Base-by-base conservation (phyloP, 2,797 vertebrate genomes). In the Basileuterus tristriatus region DNA sequence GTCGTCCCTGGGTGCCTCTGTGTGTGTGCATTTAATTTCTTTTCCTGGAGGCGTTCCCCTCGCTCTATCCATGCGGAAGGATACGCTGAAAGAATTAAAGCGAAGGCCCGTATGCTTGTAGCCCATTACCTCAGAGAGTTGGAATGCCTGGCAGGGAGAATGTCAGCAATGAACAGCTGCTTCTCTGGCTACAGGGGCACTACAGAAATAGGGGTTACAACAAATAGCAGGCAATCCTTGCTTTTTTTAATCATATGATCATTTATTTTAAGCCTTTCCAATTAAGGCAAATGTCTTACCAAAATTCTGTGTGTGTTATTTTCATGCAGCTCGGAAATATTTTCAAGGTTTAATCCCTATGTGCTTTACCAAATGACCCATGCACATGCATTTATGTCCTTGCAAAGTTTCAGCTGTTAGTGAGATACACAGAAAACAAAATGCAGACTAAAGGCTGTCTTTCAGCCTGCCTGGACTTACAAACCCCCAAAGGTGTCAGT, bases 61-160 rank as follows among this genome's bases (percentile, higher is more conserved):
- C 29, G 88, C 94, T 94, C 95, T 90, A 94, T 64, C 96, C 94
- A 96, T 95, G 97, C 98, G 98, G 97, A 97, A 96, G 97, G 97
- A 98, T 97, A 97, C 94, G 87, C 96, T 75, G 97, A 94, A 96
- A 96, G 93, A 96, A 94, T 95, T 91, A 94, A 97, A 91, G 92
- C 67, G 11, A 96, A 95, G 95, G 82, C 94, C 94, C 95, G 86
- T 89, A 78, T 95, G 96, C 95, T 95, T 96, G 97, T 80, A 95
- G 98, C 96, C 97, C 96, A 98, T 99, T 98, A 99, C 98, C 98
- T 99, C 99, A 99, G 98, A 97, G 98, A 97, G 98, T 97, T 98
- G 99, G 99, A 99, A 99, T 99, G 99, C 98, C 83, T 97, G 97
- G 97, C 98, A 95, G 96, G 94, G 98, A 98, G 98, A 98, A 98